These are phyloP conservation scores for Drosophila lowei DNA, from an alignment of 1,140 invertebrate species.

Conservation along the genomic window DNA sequence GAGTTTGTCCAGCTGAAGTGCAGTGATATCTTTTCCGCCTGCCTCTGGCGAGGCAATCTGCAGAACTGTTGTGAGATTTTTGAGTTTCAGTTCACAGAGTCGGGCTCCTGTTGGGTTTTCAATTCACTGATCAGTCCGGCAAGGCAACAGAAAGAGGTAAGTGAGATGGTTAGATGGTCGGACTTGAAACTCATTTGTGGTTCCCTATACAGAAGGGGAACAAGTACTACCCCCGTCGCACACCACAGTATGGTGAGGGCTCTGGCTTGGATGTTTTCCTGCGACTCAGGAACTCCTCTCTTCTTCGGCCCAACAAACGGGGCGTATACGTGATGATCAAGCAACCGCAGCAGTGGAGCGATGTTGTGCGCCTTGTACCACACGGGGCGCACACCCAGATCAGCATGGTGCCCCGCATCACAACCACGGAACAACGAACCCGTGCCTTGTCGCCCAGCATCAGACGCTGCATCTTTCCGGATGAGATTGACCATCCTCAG, in stretches of 20 bases:
- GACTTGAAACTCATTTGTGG: too few relatives aligned
- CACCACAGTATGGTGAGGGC: constrained; percentile 51
- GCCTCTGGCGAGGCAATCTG: constrained; percentile 46
- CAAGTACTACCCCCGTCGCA: constrained; percentile 63
- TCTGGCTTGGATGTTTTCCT: constrained; percentile 55
- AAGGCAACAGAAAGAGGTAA: constrained; percentile 30
- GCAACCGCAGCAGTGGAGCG: constrained; percentile 66
- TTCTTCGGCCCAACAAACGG: constrained; percentile 6
- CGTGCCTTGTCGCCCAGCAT: constrained; percentile 28
- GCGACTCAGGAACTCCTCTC: constrained; percentile 41
- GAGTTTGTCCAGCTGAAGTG: constrained; percentile 37
- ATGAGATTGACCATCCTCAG: constrained; percentile 47
- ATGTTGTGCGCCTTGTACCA: constrained; percentile 38
- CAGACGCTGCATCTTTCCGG: constrained; percentile 61
- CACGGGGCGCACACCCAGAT: constrained; percentile 51
- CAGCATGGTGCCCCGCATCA: constrained; percentile 49
- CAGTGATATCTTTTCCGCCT: constrained; percentile 44
- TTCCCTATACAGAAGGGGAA: constrained; percentile 34
- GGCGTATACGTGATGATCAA: constrained; percentile 72
- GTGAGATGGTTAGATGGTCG: neutral
- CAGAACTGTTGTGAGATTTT: constrained; percentile 72
- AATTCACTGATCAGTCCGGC: constrained; percentile 54
- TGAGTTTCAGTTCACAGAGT: constrained; percentile 65
- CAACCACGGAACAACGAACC: constrained; percentile 39
- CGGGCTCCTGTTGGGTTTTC: constrained; percentile 67